These are phyloP conservation scores for Centroberyx gerrardi DNA, from an alignment of 2,797 vertebrate genomes.

Conservation along the genomic window DNA sequence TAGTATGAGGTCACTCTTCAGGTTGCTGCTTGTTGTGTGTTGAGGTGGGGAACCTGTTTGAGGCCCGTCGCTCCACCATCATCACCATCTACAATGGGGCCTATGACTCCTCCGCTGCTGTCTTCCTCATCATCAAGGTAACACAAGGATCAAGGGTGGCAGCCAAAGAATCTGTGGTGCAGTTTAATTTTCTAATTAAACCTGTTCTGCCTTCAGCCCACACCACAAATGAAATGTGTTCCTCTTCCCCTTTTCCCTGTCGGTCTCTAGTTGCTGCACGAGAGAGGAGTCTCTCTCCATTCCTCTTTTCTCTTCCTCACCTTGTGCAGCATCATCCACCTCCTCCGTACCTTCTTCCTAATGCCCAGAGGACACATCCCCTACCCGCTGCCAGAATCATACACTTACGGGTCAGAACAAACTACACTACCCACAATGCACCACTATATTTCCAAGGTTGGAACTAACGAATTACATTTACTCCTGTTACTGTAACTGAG, in stretches of 20 bases:
- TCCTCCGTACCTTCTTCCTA: constrained; percentile 82
- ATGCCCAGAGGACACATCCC: constrained; percentile 83
- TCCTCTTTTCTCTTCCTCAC: constrained; percentile 83
- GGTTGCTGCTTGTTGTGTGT: not conserved
- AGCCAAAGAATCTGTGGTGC: not conserved
- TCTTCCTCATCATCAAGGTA: constrained; percentile 89
- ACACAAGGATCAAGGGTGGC: not conserved
- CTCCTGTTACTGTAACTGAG: too few species aligned
- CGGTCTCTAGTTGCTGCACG: constrained; percentile 80
- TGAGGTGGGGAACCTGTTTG: constrained; percentile 88
- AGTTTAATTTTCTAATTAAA: too few species aligned
- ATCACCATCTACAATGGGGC: constrained; percentile 88
- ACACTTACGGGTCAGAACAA: constrained; percentile 81
- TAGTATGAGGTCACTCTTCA: too few species aligned
- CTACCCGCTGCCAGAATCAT: constrained; percentile 78
- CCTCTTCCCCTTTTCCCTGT: not conserved
- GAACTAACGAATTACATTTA: too few species aligned
- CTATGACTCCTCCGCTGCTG: constrained; percentile 85
- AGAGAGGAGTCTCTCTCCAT: constrained; percentile 68
- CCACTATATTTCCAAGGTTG: not conserved
- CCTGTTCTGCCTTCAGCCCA: not conserved
- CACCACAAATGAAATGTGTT: not conserved
- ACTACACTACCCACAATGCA: not conserved
- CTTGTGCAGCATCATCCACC: constrained; percentile 75
- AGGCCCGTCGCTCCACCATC: constrained; percentile 84